Evolutionary conservation across 2,113 vertebrate genomes (phyloP).

Genomic region (Isichthys henryi): DNA sequence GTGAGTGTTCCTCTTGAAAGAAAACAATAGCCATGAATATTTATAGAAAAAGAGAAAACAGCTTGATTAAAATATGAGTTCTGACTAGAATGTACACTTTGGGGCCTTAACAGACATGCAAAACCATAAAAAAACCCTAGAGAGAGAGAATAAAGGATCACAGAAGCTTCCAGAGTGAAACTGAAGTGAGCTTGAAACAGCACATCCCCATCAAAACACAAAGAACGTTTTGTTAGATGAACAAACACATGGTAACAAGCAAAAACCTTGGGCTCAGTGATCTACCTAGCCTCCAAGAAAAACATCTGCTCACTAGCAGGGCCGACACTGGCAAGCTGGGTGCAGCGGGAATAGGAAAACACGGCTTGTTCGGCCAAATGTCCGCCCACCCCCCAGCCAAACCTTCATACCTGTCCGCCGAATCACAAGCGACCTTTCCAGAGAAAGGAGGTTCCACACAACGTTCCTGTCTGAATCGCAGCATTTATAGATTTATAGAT

Average conservation of each 20-base stretch:
- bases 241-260: neutral
- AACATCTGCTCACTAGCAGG: neutral
- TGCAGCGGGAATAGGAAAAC: neutral
- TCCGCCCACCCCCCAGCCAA: neutral
- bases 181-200: neutral
- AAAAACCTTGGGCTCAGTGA: neutral
- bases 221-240: neutral
- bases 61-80: neutral
- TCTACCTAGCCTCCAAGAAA: neutral
- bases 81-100: neutral
- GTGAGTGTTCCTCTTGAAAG: neutral
- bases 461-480: neutral
- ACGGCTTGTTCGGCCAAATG: neutral
- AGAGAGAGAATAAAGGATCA: neutral
- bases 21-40: neutral
- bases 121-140: neutral
- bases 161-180: neutral
- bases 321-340: neutral
- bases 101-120: neutral
- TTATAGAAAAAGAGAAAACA: neutral
- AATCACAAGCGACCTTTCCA: neutral
- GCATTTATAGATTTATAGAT: neutral
- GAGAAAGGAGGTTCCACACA: neutral
- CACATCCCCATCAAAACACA: neutral
- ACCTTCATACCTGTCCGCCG: neutral